Percentiles rank a stretch among this genome's conserved stretches.
Evolutionary conservation across 2,888 invertebrate species (phyloP).

Genomic region (Drosophila subquinaria): DNA sequence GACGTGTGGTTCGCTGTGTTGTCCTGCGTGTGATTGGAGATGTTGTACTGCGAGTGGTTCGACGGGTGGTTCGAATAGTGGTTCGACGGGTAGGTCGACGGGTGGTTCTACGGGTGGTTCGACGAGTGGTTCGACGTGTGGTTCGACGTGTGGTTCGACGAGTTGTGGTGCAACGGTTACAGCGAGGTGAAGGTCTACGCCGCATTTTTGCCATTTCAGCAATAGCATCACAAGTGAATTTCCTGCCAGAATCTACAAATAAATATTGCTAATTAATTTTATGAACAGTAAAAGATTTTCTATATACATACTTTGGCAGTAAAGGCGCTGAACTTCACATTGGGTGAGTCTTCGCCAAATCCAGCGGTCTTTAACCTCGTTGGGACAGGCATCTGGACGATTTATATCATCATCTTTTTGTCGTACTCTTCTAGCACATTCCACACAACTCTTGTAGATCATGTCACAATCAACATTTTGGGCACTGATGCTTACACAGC

Average conservation of each 20-base stretch:
- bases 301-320: constrained; percentile 42
- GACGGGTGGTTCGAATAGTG: neutral
- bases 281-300: too few species aligned
- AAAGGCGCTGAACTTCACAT: constrained; percentile 48
- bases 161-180: constrained; percentile 2
- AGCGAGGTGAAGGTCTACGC: constrained; percentile 10
- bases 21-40: neutral
- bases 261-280: neutral
- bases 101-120: neutral
- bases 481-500: constrained; percentile 19
- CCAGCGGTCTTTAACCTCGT: neutral
- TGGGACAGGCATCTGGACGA: constrained; percentile 24
- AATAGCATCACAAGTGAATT: constrained; percentile 30
- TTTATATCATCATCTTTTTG: constrained; percentile 25
- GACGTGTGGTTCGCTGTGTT: neutral
- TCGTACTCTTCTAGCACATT: neutral
- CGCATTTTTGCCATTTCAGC: constrained; percentile 37
- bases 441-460: constrained; percentile 29
- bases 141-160: neutral
- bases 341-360: constrained; percentile 35
- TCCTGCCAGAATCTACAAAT: constrained; percentile 12
- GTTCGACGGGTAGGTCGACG: neutral
- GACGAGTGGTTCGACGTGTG: neutral
- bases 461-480: constrained; percentile 25
- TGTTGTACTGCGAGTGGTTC: neutral